phyloP scores from a whole-genome alignment of 1,140 invertebrate genomes.

The Cephus cinctus region DNA sequence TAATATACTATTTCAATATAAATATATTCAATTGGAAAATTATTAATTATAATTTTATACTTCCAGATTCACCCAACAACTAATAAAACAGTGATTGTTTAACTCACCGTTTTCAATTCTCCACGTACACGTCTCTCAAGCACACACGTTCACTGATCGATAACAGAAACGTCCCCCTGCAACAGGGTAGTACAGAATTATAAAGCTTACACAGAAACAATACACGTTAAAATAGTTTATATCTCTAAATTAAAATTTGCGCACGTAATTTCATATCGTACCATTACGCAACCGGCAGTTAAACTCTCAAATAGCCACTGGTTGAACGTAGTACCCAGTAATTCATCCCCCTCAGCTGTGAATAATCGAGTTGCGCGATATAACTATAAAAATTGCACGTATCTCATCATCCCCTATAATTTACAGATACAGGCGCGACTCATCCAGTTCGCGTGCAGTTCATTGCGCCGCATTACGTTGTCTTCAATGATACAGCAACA shows the following conservation, averaged over 20 bases:
- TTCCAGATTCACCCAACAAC: too few species aligned
- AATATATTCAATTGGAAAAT: too few species aligned
- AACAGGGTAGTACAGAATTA: conserved; percentile 44
- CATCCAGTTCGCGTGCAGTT: conserved; percentile 44
- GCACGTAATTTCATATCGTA: neutral
- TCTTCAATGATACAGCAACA: conserved; percentile 43
- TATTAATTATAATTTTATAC: too few species aligned
- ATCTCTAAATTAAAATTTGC: neutral
- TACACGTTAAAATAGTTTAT: too few species aligned
- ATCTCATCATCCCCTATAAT: neutral
- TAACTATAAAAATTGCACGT: conserved; percentile 23
- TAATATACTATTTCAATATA: too few species aligned
- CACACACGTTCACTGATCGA: conserved; percentile 39
- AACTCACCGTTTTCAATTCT: too few species aligned
- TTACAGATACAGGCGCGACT: conserved; percentile 36
- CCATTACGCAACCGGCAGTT: neutral
- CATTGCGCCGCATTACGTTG: conserved; percentile 52
- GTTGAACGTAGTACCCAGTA: too few species aligned
- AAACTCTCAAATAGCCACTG: neutral
- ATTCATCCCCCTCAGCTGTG: too few species aligned
- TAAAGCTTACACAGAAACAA: too few species aligned
- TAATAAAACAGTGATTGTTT: too few species aligned
- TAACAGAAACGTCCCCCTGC: conserved; percentile 46
- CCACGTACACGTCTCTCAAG: too few species aligned
- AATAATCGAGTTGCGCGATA: conserved; percentile 21